Base-by-base conservation (phyloP, 1,140 invertebrate genomes). In the Euura saliciscinereae region DNA sequence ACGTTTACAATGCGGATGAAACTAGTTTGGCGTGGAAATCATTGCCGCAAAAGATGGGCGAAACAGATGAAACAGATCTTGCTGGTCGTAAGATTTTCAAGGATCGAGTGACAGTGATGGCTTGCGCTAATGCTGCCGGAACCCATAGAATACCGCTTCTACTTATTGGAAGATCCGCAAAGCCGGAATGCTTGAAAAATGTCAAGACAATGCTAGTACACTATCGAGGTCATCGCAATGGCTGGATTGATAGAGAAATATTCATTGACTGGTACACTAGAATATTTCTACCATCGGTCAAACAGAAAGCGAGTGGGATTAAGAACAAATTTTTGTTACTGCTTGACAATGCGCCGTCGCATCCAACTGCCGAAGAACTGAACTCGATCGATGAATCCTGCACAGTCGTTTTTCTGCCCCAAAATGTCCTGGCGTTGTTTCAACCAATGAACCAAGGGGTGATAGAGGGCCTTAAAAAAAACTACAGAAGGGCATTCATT, bases 351-450 rank as follows among this genome's bases (percentile, higher is more conserved):
- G 72, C 81, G 71, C 81, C 80, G 66, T 80, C 74, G 70, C 84
- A 84, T 80, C 79, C 84, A 44, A 74, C 78, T 66, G 79, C 78
- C 76, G 78, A 82, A 80, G 79, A 83, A 79, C 75, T 86, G 44
- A 82, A 78, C 79, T 78, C 78, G 71, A 77, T 80, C 43, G 80
- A 85, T 80, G 78, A 78, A 76, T 79, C 75, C 69, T 84, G 84
- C 77, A 80, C 77, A 75, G 79, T 80, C 66, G 82, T 84, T 76
- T 86, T 82, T 80, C 71, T 87, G 73, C 83, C 85, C 70, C 80
- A 83, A 74, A 87, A 87, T 71, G 67, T 69, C 2, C 84, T 81
- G 69, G 73, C 85, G 68, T 72, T 83, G 65, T 83, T 87, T 65
- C 84, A 83, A 79, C 80, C 83, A 65, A 84, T 87, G 80, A 79